These are phyloP conservation scores for Melospiza melodia DNA, from an alignment of 2,113 vertebrate genomes.

Conservation along the genomic window DNA sequence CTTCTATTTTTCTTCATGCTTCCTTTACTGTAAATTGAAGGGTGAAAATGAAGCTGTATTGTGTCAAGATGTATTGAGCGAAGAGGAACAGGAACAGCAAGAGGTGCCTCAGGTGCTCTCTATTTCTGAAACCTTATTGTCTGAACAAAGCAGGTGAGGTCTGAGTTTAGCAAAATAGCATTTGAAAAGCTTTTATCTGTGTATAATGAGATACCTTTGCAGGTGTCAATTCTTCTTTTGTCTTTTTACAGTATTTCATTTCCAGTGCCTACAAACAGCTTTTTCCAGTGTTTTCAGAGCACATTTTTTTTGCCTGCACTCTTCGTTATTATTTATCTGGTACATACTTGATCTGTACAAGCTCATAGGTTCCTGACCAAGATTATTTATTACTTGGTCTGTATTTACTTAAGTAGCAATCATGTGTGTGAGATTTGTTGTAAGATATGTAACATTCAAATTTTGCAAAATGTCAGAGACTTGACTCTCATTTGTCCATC, in stretches of 20 bases:
- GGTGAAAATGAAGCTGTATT: constrained; percentile 41
- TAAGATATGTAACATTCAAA: rapidly evolving
- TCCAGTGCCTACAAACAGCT: background rate
- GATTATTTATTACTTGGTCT: background rate
- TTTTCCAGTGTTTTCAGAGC: background rate
- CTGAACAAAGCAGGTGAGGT: constrained; percentile 64
- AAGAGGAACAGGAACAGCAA: constrained; percentile 5
- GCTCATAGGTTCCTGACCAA: background rate
- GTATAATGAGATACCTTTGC: background rate
- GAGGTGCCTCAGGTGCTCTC: background rate
- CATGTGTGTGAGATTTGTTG: too few species aligned
- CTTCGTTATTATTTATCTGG: background rate
- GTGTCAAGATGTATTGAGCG: constrained; percentile 7
- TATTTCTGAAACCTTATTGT: background rate
- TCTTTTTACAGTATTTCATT: background rate
- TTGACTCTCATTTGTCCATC: background rate
- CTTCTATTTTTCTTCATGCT: background rate
- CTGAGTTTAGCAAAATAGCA: background rate
- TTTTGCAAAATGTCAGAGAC: background rate
- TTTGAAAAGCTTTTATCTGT: background rate
- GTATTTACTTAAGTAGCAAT: background rate
- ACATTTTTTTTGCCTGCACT: background rate
- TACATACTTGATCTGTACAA: background rate
- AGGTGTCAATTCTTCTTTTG: background rate
- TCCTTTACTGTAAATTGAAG: constrained; percentile 49